These are phyloP conservation scores for Eulemur albifrons DNA, from an alignment of 2,797 vertebrate species.

Conservation along the genomic window DNA sequence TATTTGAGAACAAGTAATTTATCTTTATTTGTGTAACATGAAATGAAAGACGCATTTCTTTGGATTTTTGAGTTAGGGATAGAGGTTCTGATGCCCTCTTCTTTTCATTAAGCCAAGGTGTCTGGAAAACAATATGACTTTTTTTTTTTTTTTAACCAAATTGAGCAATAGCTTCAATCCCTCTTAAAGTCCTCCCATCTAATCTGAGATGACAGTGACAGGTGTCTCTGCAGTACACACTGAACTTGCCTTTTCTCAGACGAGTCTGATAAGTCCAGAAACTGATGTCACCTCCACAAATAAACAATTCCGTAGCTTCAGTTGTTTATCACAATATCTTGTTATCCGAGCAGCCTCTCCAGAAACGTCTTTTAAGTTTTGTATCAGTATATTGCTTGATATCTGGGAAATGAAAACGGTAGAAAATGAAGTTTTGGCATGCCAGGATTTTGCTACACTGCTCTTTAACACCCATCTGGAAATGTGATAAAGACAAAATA, in stretches of 20 bases:
- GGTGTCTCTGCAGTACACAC: constrained; percentile 46
- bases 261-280: constrained; percentile 50
- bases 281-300: constrained; percentile 71
- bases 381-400: neutral
- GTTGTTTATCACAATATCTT: neutral
- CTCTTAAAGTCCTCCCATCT: neutral
- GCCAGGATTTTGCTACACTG: neutral
- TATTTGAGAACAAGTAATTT: neutral
- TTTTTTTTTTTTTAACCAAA: neutral
- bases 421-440: neutral
- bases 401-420: neutral
- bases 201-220: constrained; percentile 40
- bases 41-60: neutral
- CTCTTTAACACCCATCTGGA: neutral
- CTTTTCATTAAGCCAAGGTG: neutral
- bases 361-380: constrained; percentile 13
- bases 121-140: neutral
- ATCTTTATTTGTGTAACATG: neutral
- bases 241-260: constrained; percentile 67
- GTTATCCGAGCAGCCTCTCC: neutral
- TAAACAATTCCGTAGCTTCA: constrained; percentile 41
- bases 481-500: neutral
- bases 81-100: neutral
- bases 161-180: constrained; percentile 11
- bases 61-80: neutral